A percentile compares a stretch with the other conserved stretches of the same genome.
Evolutionary conservation across 2,797 vertebrate genomes (phyloP).

Genomic region (Pangasius sanitwongsei): DNA sequence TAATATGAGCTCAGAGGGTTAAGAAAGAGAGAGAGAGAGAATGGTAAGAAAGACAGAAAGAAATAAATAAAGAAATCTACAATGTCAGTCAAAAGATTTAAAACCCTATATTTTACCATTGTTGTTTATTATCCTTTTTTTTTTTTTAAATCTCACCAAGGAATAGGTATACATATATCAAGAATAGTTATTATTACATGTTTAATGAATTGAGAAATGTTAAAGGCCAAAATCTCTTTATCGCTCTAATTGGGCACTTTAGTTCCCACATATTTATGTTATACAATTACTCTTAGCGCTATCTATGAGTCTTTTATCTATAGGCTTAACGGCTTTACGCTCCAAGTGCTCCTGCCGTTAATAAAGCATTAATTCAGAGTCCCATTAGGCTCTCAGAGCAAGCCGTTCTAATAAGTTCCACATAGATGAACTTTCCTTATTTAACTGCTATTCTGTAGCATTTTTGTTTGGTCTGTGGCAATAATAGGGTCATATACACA

Average conservation of each 20-base stretch:
- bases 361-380: conserved; percentile 1
- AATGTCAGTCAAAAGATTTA: background rate
- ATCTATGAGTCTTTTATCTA: conserved; percentile 6
- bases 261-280: background rate
- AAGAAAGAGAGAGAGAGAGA: background rate
- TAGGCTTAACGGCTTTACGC: background rate
- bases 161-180: background rate
- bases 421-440: background rate
- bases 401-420: background rate
- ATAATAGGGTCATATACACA: background rate
- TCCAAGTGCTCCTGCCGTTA: background rate
- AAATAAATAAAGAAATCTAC: background rate
- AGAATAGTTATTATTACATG: background rate
- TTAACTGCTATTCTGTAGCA: background rate
- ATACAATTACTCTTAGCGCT: background rate
- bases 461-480: background rate
- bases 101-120: background rate
- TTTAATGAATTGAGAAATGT: background rate
- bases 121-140: no score
- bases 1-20: background rate
- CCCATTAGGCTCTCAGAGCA: background rate
- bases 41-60: background rate
- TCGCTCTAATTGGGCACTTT: background rate
- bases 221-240: background rate
- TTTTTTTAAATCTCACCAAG: background rate